Evolutionary conservation across 1,140 invertebrate species (phyloP), one percentile per base, ranked within the genome.

Genomic region (Macrobrachium rosenbergii): DNA sequence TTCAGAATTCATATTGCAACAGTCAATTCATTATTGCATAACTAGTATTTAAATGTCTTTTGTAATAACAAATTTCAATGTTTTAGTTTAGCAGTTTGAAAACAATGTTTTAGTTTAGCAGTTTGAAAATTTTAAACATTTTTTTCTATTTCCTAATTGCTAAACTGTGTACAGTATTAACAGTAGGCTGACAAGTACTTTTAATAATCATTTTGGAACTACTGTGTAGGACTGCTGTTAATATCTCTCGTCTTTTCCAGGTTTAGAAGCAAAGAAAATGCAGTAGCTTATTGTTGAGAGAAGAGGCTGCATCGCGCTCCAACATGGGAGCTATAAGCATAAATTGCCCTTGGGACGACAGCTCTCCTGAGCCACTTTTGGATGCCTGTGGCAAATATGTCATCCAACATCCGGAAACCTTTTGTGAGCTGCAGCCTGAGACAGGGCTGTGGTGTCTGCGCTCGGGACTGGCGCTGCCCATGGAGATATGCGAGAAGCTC

Each of bases 401-500:
- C 43, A 87, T 87, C 16, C n/a, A 67, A 17, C 85, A 87, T 45
- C 85, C 85, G 17, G 85, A 87, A 63, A 87, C 85, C 58, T 87
- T 87, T 52, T 87, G 85, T 75, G 69, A 72, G 3, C 28, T 45
- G 19, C 78, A 87, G 60, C 85, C 69, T 43, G 37, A 60, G 14
- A 81, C 64, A 10, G 85, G 78, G 6, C 59, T 87, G 28, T 87
- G 85, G 85, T 76, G 58, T 87, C 91, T 94, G 59, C 92, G 91
- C 84, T 91, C 92, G 89, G 94, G 93, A 63, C 90, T 95, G 60
- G 93, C 92, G 87, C 92, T 95, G 67, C 95, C 95, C 11, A 94
- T 93, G 89, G 95, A 95, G 92, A 94, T 96, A 88, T 95, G 95
- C 91, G 95, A 96, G 91, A 94, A 93, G 91, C 92, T 96, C 21